phyloP scores from a whole-genome alignment of 2,888 invertebrate genomes.

The Synergus japonicus region DNA sequence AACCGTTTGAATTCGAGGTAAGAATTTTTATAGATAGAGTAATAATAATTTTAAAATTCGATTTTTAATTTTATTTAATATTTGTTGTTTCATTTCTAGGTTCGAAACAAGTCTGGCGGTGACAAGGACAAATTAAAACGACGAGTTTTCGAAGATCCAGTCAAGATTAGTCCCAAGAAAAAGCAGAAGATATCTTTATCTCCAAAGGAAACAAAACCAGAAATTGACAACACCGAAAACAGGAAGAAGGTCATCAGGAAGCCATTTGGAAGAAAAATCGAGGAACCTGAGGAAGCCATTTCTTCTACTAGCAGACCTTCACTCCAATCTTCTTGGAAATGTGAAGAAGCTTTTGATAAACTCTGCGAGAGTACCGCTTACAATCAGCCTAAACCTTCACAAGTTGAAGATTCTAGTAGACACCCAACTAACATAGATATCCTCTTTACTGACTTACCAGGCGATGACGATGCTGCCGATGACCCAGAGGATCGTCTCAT shows the following conservation, averaged over 20 bases:
- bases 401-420: constrained; percentile 52
- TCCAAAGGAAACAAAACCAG: constrained; percentile 58
- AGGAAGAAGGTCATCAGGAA: constrained; percentile 67
- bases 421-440: constrained; percentile 71
- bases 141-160: constrained; percentile 72
- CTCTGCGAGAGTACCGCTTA: constrained; percentile 77
- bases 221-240: constrained; percentile 51
- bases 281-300: constrained; percentile 56
- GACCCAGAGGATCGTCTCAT: constrained; percentile 81
- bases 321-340: constrained; percentile 49
- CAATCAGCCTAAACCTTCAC: constrained; percentile 64
- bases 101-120: constrained; percentile 67
- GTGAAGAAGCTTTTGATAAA: constrained; percentile 79
- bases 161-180: constrained; percentile 72
- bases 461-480: constrained; percentile 75
- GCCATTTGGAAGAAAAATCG: constrained; percentile 61
- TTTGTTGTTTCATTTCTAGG: background rate
- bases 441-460: constrained; percentile 76
- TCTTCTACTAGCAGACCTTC: constrained; percentile 54
- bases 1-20: constrained; percentile 91
- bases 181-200: constrained; percentile 65
- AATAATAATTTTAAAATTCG: background rate
- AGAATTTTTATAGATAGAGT: constrained; percentile 68
- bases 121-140: constrained; percentile 74
- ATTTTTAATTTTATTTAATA: background rate